Evolutionary conservation across 2,797 vertebrate species (phyloP).

Genomic region (Tolypeutes matacus): DNA sequence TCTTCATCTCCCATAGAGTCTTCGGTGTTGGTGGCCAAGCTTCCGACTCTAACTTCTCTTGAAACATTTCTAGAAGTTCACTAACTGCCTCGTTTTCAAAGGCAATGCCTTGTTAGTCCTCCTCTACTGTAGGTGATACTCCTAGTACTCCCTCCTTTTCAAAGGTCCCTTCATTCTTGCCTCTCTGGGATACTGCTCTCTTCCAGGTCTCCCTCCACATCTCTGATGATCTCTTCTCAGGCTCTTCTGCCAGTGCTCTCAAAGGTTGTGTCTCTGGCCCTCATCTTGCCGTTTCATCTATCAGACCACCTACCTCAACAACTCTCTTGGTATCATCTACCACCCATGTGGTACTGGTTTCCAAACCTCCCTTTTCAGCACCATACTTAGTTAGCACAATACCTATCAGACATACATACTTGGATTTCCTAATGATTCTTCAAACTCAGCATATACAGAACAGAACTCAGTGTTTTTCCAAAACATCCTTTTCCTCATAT

Average conservation of each 20-base stretch:
- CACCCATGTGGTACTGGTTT: not conserved
- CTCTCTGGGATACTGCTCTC: not conserved
- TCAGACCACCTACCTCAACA: not conserved
- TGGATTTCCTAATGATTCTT: not conserved
- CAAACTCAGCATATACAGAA: not conserved
- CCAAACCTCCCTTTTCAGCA: not conserved
- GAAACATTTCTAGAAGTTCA: not conserved
- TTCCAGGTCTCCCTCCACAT: not conserved
- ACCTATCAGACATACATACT: not conserved
- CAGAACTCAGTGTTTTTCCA: not conserved
- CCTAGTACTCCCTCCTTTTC: not conserved
- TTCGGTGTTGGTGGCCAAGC: not conserved
- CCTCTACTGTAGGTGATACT: not conserved
- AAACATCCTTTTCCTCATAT: not conserved
- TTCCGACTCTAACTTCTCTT: not conserved
- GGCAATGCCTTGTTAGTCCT: not conserved
- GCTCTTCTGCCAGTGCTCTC: not conserved
- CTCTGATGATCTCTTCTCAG: not conserved
- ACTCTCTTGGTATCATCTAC: not conserved
- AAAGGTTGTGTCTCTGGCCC: not conserved
- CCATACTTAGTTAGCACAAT: not conserved
- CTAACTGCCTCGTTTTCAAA: not conserved
- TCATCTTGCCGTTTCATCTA: not conserved
- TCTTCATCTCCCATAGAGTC: not conserved
- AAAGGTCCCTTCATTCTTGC: not conserved